Evolutionary conservation across 2,888 invertebrate species (phyloP).

Genomic region (Colostygia pectinataria): DNA sequence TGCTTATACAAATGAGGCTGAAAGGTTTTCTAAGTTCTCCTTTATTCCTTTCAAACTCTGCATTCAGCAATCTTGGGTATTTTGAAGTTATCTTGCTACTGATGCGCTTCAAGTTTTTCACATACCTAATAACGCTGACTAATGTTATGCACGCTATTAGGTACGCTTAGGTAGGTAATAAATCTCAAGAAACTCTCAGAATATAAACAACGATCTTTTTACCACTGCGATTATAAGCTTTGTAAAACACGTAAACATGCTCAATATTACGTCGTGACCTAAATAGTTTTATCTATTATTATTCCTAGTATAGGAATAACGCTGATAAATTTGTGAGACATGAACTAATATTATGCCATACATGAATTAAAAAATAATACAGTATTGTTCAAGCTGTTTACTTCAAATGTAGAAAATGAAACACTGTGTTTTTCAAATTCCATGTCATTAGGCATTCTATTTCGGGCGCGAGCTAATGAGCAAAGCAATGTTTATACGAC

Average conservation of each 20-base stretch:
- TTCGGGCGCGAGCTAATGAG: conserved; percentile 19
- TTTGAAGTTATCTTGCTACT: background rate
- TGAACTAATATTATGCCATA: no score
- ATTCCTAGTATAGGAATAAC: no score
- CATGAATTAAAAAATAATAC: background rate
- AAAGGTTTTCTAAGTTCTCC: conserved; percentile 36
- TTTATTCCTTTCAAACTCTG: conserved; percentile 12
- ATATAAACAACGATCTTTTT: no score
- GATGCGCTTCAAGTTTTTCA: background rate
- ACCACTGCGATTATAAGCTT: no score
- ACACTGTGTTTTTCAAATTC: conserved; percentile 7
- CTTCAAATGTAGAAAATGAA: conserved; percentile 4
- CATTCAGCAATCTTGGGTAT: conserved; percentile 7
- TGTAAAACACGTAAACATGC: no score
- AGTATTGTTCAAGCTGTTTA: background rate
- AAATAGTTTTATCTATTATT: no score
- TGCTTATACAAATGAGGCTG: conserved; percentile 37
- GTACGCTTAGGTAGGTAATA: no score
- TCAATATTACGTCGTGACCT: no score
- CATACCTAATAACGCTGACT: no score
- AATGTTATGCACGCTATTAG: no score
- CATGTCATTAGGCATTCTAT: conserved; percentile 21
- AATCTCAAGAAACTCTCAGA: no score
- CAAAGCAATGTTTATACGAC: conserved; percentile 13
- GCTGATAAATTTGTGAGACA: no score